Base-by-base conservation (phyloP, 2,797 vertebrate species). In the Myotis daubentonii region DNA sequence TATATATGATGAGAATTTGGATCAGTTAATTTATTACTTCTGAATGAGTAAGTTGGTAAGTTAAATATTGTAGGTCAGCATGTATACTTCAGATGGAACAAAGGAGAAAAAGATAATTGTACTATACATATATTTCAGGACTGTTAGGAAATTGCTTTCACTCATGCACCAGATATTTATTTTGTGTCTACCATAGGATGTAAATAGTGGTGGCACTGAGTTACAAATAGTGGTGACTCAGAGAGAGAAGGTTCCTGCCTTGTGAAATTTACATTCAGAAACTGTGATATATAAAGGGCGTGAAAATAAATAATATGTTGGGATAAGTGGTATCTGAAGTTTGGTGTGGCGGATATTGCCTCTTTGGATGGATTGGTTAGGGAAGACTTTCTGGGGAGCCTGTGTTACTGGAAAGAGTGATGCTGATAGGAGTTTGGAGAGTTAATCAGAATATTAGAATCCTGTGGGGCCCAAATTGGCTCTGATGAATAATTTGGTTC, bases 21-120 rank as follows among this genome's bases (percentile, higher is more conserved):
- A 83, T 97, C 66, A 82, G 85, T 93, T 53, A 91, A 53, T 88
- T 92, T 94, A 71, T 91, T 94, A 83, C 83, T 96, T 94, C 38
- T 94, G 19, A 28, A 6, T 75, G 41, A 89, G 10, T 80, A 86
- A 94, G 30, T 84, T 93, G 57, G 33, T 66, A 71, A 87, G 38
- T 36, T 92, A 28, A 94, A 60, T 95, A n/a, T 94, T 96, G 75
- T 95, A 78, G 71, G 82, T 93, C 94, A 95, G 78, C 38, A 33
- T 78, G 33, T 78, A 19, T 72, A 53, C 93, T 87, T 91, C 86
- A 89, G 30, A n/a, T 49, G 57, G 70, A 88, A 86, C 28, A 47
- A 55, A 87, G 57, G 49, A 49, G 6, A 75, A 80, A 87, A 72
- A 66, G 30, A 19, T 68, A 68, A 36, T 84, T 91, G 30, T 74